Conservation (phyloP, 2,888 invertebrate genomes). For the Melanophora roralis region DNA sequence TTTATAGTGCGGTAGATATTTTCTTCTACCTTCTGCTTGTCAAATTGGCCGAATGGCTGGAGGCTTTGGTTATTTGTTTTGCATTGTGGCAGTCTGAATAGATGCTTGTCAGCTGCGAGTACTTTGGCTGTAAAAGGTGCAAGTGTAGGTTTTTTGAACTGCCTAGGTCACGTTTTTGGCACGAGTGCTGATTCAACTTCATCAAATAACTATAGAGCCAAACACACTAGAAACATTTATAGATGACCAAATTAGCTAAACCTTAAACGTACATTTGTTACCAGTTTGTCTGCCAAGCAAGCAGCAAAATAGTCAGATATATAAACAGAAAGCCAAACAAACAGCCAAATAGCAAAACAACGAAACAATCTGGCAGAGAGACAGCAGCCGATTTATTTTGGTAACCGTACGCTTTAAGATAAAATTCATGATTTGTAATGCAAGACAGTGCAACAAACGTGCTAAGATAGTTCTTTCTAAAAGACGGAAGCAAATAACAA, state of each 20-base stretch:
- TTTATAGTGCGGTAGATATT: conserved; percentile 7
- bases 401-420: conserved; percentile 36
- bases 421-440: conserved; percentile 46
- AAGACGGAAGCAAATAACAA: conserved; percentile 56
- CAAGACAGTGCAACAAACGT: conserved; percentile 44
- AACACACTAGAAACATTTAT: conserved; percentile 21
- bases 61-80: conserved; percentile 28
- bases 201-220: conserved; percentile 41
- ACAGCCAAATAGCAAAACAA: background rate
- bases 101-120: conserved; percentile 17
- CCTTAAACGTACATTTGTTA: conserved; percentile 6
- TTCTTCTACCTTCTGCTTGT: conserved; percentile 64
- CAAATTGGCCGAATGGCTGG: conserved; percentile 46
- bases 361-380: background rate
- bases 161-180: conserved; percentile 65
- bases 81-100: conserved; percentile 18
- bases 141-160: conserved; percentile 56
- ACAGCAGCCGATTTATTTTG: conserved; percentile 30
- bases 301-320: background rate
- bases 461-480: conserved; percentile 32
- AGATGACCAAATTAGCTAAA: conserved; percentile 54
- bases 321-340: background rate
- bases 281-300: background rate
- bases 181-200: conserved; percentile 59
- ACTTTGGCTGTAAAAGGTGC: conserved; percentile 46